phyloP scores from a whole-genome alignment of 2,113 vertebrate species.

The Trichechus manatus region DNA sequence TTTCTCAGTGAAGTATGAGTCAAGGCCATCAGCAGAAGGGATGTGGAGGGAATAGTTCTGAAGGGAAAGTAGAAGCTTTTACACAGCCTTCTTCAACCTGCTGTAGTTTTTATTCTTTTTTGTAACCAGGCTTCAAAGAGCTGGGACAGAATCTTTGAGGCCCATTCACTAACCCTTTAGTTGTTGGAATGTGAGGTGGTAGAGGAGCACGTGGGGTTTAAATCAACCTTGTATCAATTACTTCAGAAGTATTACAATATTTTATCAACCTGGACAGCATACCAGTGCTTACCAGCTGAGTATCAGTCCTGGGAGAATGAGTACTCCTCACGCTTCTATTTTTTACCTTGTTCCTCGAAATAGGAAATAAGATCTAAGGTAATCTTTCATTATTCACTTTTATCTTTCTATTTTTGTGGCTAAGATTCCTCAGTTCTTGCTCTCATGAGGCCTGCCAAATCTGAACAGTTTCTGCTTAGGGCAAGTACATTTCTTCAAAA shows the following conservation, averaged over 20 bases:
- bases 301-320: background rate
- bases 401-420: background rate
- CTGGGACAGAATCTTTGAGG: background rate
- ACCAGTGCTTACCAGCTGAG: background rate
- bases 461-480: background rate
- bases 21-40: background rate
- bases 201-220: background rate
- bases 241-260: background rate
- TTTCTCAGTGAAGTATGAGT: background rate
- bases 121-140: background rate
- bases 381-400: background rate
- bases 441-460: background rate
- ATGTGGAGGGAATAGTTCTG: background rate
- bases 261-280: background rate
- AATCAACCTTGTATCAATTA: background rate
- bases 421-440: background rate
- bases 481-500: background rate
- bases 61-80: background rate
- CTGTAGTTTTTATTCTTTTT: background rate
- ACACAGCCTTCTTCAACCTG: background rate
- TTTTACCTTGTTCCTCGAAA: background rate
- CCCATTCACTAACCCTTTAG: background rate
- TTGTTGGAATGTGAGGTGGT: background rate
- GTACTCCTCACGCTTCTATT: fast-evolving
- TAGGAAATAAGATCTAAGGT: background rate